Percentiles rank a stretch among this genome's conserved stretches.
Conservation (phyloP, 1,140 invertebrate species). For the Bombus sylvicola region DNA sequence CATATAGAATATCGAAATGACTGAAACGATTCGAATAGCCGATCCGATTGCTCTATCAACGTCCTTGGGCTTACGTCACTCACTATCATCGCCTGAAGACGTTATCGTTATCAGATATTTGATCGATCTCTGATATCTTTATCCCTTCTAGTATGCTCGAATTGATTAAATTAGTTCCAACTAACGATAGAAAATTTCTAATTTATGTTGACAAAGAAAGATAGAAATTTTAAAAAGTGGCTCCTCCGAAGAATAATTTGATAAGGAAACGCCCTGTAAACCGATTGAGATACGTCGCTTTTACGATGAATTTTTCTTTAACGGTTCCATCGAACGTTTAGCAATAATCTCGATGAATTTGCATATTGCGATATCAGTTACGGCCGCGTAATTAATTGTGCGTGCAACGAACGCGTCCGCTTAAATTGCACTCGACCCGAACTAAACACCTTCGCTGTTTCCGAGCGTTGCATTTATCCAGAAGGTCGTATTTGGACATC, state of each 20-base stretch:
- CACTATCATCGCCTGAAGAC: conserved; percentile 8
- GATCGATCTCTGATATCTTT: not conserved
- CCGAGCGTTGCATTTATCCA: conserved; percentile 17
- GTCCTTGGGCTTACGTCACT: not conserved
- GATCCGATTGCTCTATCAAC: not conserved
- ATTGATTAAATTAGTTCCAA: not conserved
- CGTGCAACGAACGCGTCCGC: conserved; percentile 27
- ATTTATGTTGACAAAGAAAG: not conserved
- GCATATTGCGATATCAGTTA: conserved; percentile 8
- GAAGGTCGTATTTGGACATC: conserved; percentile 16
- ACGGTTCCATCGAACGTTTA: not conserved
- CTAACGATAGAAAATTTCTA: not conserved
- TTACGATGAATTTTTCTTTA: not conserved
- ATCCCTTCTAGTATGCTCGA: not conserved
- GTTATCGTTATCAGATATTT: conserved; percentile 34
- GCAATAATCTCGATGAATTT: not conserved
- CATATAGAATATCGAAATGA: not conserved
- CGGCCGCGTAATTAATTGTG: conserved; percentile 37
- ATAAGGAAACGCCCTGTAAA: not conserved
- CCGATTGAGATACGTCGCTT: not conserved
- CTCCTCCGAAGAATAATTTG: not conserved
- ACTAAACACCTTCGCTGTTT: conserved; percentile 45
- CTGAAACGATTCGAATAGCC: not conserved
- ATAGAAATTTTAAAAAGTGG: not conserved
- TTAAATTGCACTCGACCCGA: conserved; percentile 46